These are phyloP conservation scores for Aleiodes alternator DNA, from an alignment of 2,888 invertebrate species.

Conservation along the genomic window DNA sequence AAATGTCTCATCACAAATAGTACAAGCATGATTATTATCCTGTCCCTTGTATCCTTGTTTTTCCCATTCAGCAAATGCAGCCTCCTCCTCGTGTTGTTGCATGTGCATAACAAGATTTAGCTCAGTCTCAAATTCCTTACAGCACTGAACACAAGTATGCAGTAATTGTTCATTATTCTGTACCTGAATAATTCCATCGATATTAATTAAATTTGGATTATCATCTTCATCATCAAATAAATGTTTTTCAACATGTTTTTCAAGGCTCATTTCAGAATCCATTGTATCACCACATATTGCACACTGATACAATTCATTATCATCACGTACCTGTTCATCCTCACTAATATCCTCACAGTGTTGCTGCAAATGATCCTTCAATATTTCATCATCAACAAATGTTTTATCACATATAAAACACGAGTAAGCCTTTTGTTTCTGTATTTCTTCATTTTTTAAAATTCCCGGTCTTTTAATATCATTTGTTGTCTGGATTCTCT, in stretches of 20 bases:
- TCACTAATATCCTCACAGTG: constrained; percentile 71
- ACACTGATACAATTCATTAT: constrained; percentile 63
- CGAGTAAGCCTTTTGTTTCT: constrained; percentile 56
- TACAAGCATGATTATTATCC: constrained; percentile 60
- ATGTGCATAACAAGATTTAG: constrained; percentile 69
- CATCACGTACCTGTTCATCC: constrained; percentile 50
- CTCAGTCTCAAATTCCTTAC: constrained; percentile 64
- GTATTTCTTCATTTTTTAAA: constrained; percentile 9
- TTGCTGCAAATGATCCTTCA: constrained; percentile 72
- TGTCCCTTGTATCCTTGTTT: constrained; percentile 60
- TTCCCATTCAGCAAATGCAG: constrained; percentile 69
- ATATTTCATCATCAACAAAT: constrained; percentile 68
- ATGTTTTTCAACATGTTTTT: constrained; percentile 69
- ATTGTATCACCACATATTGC: constrained; percentile 70
- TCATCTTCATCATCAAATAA: constrained; percentile 70
- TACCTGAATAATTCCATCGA: constrained; percentile 42
- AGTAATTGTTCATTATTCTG: constrained; percentile 40
- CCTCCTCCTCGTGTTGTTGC: constrained; percentile 70
- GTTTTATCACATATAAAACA: constrained; percentile 73
- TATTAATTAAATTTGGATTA: constrained; percentile 69
- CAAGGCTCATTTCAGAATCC: constrained; percentile 63
- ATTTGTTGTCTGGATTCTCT: constrained; percentile 11
- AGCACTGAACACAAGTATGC: constrained; percentile 66
- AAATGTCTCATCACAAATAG: constrained; percentile 68
- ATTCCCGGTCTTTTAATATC: background rate